Percentiles rank a stretch among this genome's conserved stretches.
Evolutionary conservation across 2,888 invertebrate species (phyloP).

Genomic region (Callyntrura guangdongensis): DNA sequence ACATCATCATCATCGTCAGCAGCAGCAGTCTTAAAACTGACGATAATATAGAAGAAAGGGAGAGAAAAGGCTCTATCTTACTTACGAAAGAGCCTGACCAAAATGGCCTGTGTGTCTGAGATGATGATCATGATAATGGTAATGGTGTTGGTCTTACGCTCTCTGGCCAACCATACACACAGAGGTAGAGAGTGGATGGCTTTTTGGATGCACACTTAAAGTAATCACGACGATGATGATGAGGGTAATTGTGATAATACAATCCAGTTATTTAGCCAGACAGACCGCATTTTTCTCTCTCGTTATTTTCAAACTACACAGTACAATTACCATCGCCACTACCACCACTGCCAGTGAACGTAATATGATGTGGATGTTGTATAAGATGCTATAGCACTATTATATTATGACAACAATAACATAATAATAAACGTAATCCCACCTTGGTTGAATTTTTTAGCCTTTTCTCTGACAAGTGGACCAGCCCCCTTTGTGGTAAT

Average conservation of each 20-base stretch:
- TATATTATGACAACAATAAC: slow-evolving; percentile 29
- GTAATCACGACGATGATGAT: slow-evolving; percentile 60
- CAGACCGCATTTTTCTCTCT: slow-evolving; percentile 12
- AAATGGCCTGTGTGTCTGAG: slow-evolving; percentile 82
- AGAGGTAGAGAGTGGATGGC: slow-evolving; percentile 34
- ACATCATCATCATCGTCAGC: slow-evolving; percentile 44
- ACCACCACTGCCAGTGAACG: not conserved
- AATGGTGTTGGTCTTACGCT: slow-evolving; percentile 39
- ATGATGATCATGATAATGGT: slow-evolving; percentile 52
- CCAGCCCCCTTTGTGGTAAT: not conserved
- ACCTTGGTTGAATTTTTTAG: slow-evolving; percentile 18
- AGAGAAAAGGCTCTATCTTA: slow-evolving; percentile 10
- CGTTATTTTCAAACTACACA: not conserved
- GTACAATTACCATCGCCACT: slow-evolving; percentile 25
- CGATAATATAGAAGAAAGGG: slow-evolving; percentile 38
- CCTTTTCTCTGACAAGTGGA: not conserved
- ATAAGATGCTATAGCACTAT: not conserved
- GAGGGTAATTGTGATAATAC: slow-evolving; percentile 60
- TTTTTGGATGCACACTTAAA: slow-evolving; percentile 40
- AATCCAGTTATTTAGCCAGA: slow-evolving; percentile 67
- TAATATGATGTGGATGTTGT: not conserved
- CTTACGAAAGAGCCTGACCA: slow-evolving; percentile 80
- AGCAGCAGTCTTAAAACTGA: slow-evolving; percentile 33
- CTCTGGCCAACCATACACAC: slow-evolving; percentile 67
- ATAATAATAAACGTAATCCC: slow-evolving; percentile 3